Percentiles rank a stretch among this genome's conserved stretches.
Evolutionary conservation across 2,888 invertebrate genomes (phyloP).

Genomic region (Morpho achilles): DNA sequence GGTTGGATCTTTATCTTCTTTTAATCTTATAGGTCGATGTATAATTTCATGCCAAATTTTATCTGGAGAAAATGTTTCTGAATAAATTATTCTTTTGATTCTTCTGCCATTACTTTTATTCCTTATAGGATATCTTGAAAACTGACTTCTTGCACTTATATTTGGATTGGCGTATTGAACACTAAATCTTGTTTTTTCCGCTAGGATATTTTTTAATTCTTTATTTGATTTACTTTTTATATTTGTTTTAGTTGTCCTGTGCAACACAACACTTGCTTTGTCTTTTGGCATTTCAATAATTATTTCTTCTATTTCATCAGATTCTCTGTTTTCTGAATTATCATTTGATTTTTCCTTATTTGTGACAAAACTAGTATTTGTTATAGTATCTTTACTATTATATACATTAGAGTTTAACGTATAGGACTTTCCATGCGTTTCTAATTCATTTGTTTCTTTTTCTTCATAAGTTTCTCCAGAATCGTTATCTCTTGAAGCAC

Average conservation of each 20-base stretch:
- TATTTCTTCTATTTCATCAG: constrained; percentile 16
- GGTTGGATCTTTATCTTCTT: constrained; percentile 13
- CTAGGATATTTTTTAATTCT: constrained; percentile 11
- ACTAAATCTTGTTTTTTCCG: constrained; percentile 20
- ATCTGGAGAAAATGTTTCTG: constrained; percentile 34
- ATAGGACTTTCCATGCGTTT: background rate
- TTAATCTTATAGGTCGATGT: constrained; percentile 34
- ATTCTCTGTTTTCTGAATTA: constrained; percentile 7
- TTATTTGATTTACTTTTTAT: background rate
- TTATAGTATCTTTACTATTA: background rate
- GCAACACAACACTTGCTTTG: constrained; percentile 1
- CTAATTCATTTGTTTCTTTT: background rate
- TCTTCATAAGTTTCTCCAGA: background rate
- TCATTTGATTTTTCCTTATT: constrained; percentile 10
- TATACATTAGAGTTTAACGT: background rate
- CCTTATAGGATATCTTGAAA: constrained; percentile 2
- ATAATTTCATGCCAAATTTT: constrained; percentile 39
- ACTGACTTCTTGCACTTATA: constrained; percentile 2
- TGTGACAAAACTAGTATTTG: constrained; percentile 9
- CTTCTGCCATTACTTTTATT: constrained; percentile 14
- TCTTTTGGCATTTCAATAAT: constrained; percentile 15
- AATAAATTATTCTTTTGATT: constrained; percentile 32
- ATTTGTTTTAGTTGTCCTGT: too few relatives aligned
- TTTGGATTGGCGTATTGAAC: constrained; percentile 8
- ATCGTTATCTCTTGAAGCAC: constrained; percentile 6